Base-by-base conservation (phyloP, 2,797 vertebrate species). In the Myotis myotis region DNA sequence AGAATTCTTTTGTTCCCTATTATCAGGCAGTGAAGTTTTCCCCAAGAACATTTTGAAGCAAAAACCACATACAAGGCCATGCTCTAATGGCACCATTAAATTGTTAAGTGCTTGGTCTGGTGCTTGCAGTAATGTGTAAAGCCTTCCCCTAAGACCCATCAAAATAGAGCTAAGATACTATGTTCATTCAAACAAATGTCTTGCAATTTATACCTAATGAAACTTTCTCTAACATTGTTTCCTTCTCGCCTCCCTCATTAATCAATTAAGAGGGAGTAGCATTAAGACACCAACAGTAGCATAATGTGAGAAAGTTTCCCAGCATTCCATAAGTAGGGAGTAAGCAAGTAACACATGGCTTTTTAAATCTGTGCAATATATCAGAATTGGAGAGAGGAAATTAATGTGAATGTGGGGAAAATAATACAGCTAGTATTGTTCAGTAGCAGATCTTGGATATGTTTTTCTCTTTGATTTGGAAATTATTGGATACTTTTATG, bases 161-260 rank as follows among this genome's bases (percentile, higher is more conserved):
- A 93, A 89, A 94, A 93, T 19, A 91, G 85, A 96, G 75, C 91
- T 82, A 68, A 95, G 93, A 87, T 94, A 93, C 62, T 87, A 96
- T 72, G 68, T 85, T 95, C 96, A 93, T 96, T 97, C 86, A 93
- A 94, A 97, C 86, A 93, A 97, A 95, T 96, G 93, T 89, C 95
- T 96, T 87, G 83, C 92, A 95, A 96, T 97, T 97, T 96, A 82
- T 83, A 94, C 44, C 90, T 97, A 93, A 97, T 96, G 95, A 97
- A 97, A 96, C 83, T 74, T 94, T 80, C 83, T 95, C 70, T 64
- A 91, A 89, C 60, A 60, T 41, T 96, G 75, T 95, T 96, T 95
- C 86, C 88, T 93, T 90, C 94, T 79, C 86, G 93, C 96, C 95
- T 95, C 72, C 76, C 80, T 96, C 83, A 0, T 95, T 97, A 94